A percentile compares a stretch with the other conserved stretches of the same genome.
Conservation (phyloP, 1,140 invertebrate genomes). For the Mylabris phalerata region DNA sequence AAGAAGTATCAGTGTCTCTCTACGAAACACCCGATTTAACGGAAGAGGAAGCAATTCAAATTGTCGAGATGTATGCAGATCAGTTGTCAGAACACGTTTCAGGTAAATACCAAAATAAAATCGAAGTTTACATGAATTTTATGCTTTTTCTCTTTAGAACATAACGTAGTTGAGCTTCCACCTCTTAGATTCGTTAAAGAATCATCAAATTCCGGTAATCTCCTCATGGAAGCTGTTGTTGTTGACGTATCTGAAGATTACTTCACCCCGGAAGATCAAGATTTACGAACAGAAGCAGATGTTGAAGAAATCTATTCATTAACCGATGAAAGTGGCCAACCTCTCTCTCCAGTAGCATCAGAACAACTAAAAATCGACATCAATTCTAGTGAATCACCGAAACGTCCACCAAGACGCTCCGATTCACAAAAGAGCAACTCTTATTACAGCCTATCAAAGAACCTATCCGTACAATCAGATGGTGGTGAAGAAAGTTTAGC, state of each 20-base stretch:
- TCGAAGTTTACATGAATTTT: neutral
- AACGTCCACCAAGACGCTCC: slow-evolving; percentile 45
- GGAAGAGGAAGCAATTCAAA: slow-evolving; percentile 83
- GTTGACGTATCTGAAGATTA: slow-evolving; percentile 85
- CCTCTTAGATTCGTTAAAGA: slow-evolving; percentile 82
- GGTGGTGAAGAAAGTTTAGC: slow-evolving; percentile 44
- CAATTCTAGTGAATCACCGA: slow-evolving; percentile 36
- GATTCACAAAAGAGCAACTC: slow-evolving; percentile 49
- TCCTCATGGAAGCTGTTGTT: slow-evolving; percentile 84
- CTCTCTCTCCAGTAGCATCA: slow-evolving; percentile 40
- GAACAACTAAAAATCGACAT: slow-evolving; percentile 42
- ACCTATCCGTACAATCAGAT: slow-evolving; percentile 37
- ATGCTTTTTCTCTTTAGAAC: slow-evolving; percentile 47
- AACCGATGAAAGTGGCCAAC: slow-evolving; percentile 53
- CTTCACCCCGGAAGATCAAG: slow-evolving; percentile 67
- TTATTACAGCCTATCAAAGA: slow-evolving; percentile 38
- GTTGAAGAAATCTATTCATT: slow-evolving; percentile 75
- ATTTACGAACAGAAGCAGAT: slow-evolving; percentile 75
- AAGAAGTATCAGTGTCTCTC: slow-evolving; percentile 82
- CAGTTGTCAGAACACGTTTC: slow-evolving; percentile 83
- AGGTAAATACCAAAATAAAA: slow-evolving; percentile 39
- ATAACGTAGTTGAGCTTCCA: slow-evolving; percentile 81
- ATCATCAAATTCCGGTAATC: slow-evolving; percentile 76
- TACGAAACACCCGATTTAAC: slow-evolving; percentile 89
- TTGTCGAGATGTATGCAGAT: slow-evolving; percentile 90